phyloP scores from a whole-genome alignment of 2,888 invertebrate genomes.

The Stramonita haemastoma region DNA sequence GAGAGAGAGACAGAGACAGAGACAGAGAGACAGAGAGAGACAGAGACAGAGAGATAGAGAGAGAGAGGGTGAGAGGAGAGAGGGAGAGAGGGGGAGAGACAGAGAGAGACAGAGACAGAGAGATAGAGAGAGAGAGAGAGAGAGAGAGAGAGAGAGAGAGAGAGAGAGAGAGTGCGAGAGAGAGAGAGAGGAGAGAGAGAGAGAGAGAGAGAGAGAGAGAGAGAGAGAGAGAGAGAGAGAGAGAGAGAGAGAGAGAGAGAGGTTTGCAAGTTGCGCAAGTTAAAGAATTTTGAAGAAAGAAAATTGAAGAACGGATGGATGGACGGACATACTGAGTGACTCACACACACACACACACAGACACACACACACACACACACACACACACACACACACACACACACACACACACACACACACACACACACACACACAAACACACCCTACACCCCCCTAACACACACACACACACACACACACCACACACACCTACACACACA shows the following conservation, averaged over 20 bases:
- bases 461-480: constrained; percentile 9
- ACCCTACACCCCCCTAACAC: background rate
- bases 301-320: background rate
- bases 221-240: background rate
- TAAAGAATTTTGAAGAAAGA: background rate
- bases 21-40: background rate
- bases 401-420: background rate
- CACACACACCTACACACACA: background rate
- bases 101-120: background rate
- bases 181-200: background rate
- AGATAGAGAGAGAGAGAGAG: background rate
- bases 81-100: background rate
- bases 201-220: background rate
- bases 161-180: too few relatives aligned
- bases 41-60: background rate
- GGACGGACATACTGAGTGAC: background rate
- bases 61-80: background rate
- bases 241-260: background rate
- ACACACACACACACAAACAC: background rate
- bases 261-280: too few relatives aligned
- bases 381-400: background rate
- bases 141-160: too few relatives aligned
- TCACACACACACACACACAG: background rate
- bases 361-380: constrained; percentile 16
- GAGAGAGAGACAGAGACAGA: background rate